Conservation (phyloP, 2,888 invertebrate genomes). For the Caenorhabditis sulstoni region DNA sequence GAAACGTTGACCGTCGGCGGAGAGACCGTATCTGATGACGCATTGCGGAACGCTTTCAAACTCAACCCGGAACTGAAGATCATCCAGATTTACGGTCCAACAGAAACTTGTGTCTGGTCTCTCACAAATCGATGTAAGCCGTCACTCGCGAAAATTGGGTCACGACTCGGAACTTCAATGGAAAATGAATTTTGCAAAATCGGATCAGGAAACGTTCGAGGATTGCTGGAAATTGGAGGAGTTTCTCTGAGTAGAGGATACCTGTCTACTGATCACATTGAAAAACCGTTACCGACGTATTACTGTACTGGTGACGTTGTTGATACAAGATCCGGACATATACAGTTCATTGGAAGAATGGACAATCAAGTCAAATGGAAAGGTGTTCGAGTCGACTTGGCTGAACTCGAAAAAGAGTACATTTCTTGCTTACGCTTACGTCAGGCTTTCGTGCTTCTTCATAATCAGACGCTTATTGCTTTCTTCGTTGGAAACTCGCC, state of each 20-base stretch:
- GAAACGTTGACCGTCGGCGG: slow-evolving; percentile 74
- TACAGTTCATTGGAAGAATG: slow-evolving; percentile 65
- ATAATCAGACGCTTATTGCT: slow-evolving; percentile 58
- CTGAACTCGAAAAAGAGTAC: slow-evolving; percentile 56
- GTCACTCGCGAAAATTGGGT: slow-evolving; percentile 41
- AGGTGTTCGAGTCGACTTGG: slow-evolving; percentile 61
- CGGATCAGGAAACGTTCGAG: slow-evolving; percentile 27
- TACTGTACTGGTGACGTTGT: slow-evolving; percentile 67
- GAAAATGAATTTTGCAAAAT: slow-evolving; percentile 48
- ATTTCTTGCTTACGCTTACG: slow-evolving; percentile 29
- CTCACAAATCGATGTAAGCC: slow-evolving; percentile 60
- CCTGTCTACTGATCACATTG: slow-evolving; percentile 5
- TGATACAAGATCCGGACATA: slow-evolving; percentile 6
- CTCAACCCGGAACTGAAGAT: not conserved
- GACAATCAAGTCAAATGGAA: slow-evolving; percentile 73
- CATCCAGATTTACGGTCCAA: slow-evolving; percentile 77
- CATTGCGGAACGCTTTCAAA: slow-evolving; percentile 10
- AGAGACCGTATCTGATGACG: slow-evolving; percentile 67
- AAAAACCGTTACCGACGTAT: slow-evolving; percentile 6
- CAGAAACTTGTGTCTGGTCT: slow-evolving; percentile 76
- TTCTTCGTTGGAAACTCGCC: slow-evolving; percentile 40
- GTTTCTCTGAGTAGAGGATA: slow-evolving; percentile 64
- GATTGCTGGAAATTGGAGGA: slow-evolving; percentile 58
- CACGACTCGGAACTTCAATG: slow-evolving; percentile 64
- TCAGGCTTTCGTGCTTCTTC: slow-evolving; percentile 42